A percentile compares a stretch with the other conserved stretches of the same genome.
phyloP scores from a whole-genome alignment of 2,888 invertebrate genomes.

The Drosophila paranaensis region DNA sequence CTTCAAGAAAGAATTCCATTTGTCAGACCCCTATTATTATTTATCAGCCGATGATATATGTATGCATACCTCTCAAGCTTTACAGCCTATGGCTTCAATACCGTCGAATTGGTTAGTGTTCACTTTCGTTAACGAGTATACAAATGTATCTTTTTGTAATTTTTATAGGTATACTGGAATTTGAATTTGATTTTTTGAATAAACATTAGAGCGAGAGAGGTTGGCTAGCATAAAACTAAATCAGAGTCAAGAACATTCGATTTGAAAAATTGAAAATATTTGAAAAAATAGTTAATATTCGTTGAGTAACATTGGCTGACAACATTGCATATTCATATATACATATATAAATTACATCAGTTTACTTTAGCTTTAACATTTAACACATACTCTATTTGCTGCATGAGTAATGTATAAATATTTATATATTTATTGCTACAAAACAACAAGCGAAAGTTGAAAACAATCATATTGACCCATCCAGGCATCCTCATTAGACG shows the following conservation, averaged over 20 bases:
- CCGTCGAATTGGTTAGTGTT: no score
- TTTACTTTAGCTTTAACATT: conserved; percentile 67
- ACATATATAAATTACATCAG: background rate
- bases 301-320: conserved; percentile 58
- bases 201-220: no score
- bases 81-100: no score
- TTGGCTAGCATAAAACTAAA: background rate
- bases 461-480: conserved; percentile 32
- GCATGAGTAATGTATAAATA: conserved; percentile 10
- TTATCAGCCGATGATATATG: no score
- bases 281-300: conserved; percentile 35
- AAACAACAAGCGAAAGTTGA: conserved; percentile 57
- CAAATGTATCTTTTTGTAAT: conserved; percentile 36
- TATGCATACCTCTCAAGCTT: no score
- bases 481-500: conserved; percentile 85
- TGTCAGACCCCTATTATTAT: no score
- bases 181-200: no score
- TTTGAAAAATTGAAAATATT: conserved; percentile 40
- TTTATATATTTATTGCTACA: conserved; percentile 28
- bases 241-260: conserved; percentile 49
- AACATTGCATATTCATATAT: conserved; percentile 48
- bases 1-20: no score
- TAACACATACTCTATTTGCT: conserved; percentile 42
- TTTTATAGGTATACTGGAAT: conserved; percentile 19
- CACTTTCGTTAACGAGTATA: no score